A percentile compares a stretch with the other conserved stretches of the same genome.
phyloP scores from a whole-genome alignment of 2,113 vertebrate genomes.

The Hippocampus mohnikei region DNA sequence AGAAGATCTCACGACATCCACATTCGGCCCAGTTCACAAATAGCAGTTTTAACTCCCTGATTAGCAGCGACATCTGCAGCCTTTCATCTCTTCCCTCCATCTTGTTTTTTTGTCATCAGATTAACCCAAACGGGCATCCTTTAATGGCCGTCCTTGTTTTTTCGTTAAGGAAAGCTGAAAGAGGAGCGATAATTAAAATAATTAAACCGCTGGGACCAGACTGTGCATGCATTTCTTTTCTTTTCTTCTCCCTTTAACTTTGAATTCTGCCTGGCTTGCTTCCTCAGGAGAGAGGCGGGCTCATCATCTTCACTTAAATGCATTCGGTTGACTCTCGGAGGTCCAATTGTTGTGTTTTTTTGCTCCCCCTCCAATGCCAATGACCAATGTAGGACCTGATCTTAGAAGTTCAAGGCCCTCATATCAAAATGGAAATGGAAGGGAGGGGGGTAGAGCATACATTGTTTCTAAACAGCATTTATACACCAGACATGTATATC shows the following conservation, averaged over 20 bases:
- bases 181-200: slow-evolving; percentile 88
- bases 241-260: slow-evolving; percentile 77
- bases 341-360: slow-evolving; percentile 54
- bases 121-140: slow-evolving; percentile 86
- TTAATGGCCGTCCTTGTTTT: slow-evolving; percentile 79
- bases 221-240: slow-evolving; percentile 57
- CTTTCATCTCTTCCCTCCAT: slow-evolving; percentile 84
- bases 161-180: slow-evolving; percentile 75
- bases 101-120: slow-evolving; percentile 76
- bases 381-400: slow-evolving; percentile 51
- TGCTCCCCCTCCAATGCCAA: slow-evolving; percentile 46
- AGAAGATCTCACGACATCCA: slow-evolving; percentile 47
- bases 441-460: slow-evolving; percentile 42
- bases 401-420: slow-evolving; percentile 58
- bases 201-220: slow-evolving; percentile 85
- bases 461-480: slow-evolving; percentile 64
- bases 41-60: slow-evolving; percentile 71
- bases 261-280: slow-evolving; percentile 65
- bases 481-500: slow-evolving; percentile 23
- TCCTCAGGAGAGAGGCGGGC: slow-evolving; percentile 64
- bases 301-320: slow-evolving; percentile 72
- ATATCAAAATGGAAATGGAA: slow-evolving; percentile 56
- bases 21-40: slow-evolving; percentile 74
- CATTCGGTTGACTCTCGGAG: slow-evolving; percentile 72
- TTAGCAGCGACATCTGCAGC: slow-evolving; percentile 76